Conservation (phyloP, 1,140 invertebrate genomes). For the Drosophila nannoptera region DNA sequence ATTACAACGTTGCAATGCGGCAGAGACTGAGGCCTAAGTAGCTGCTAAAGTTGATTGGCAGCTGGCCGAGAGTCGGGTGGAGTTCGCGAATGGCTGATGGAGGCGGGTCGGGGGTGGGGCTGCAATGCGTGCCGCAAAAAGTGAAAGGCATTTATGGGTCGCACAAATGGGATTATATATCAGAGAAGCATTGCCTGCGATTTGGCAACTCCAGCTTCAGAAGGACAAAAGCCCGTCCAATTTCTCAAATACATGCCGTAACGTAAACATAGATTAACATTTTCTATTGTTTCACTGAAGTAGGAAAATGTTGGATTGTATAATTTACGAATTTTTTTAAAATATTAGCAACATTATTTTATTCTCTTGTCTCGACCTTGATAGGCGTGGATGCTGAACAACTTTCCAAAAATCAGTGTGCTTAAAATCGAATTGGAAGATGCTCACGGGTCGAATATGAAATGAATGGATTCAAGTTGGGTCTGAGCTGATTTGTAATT, state of each 20-base stretch:
- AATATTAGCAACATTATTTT: background rate
- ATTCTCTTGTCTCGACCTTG: conserved; percentile 13
- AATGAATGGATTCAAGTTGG: conserved; percentile 25
- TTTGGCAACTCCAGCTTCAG: conserved; percentile 47
- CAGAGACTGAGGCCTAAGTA: conserved; percentile 26
- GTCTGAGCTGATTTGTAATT: conserved; percentile 16
- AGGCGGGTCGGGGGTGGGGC: background rate
- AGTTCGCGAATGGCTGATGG: conserved; percentile 2
- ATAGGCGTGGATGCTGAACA: conserved; percentile 21
- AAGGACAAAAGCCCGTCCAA: conserved; percentile 56
- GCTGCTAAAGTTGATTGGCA: conserved; percentile 35
- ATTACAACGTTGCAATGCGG: conserved; percentile 31
- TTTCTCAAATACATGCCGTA: background rate
- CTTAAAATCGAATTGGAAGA: conserved; percentile 9
- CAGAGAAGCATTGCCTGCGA: conserved; percentile 45
- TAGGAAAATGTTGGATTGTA: conserved; percentile 40
- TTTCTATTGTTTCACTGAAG: conserved; percentile 55
- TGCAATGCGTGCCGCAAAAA: conserved; percentile 60
- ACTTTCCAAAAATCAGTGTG: conserved; percentile 48
- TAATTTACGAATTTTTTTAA: conserved; percentile 10
- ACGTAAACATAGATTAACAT: conserved; percentile 50
- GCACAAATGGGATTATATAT: conserved; percentile 70
- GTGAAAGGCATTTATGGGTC: conserved; percentile 74
- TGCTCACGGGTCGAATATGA: conserved; percentile 11
- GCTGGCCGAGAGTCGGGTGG: background rate